Percentiles rank a stretch among this genome's conserved stretches.
These are phyloP conservation scores for Argyrosomus japonicus DNA, from an alignment of 2,113 vertebrate species.

Conservation along the genomic window DNA sequence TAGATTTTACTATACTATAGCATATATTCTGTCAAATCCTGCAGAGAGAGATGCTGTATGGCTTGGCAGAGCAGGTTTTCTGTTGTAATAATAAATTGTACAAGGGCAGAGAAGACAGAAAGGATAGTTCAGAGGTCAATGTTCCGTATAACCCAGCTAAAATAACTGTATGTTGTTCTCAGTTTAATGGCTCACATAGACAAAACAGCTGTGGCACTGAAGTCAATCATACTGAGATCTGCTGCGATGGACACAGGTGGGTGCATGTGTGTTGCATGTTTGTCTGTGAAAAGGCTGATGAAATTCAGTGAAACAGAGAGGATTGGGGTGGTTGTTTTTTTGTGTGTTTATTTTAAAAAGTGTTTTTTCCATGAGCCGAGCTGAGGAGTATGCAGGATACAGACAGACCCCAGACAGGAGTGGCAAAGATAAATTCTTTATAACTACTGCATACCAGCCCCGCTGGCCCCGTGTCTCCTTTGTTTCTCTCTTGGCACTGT, in stretches of 20 bases:
- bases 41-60: neutral
- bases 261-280: neutral
- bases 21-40: conserved; percentile 29
- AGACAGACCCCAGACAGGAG: neutral
- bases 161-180: conserved; percentile 17
- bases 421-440: neutral
- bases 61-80: conserved; percentile 18
- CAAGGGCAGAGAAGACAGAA: conserved; percentile 5
- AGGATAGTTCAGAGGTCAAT: neutral
- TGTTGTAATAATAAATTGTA: conserved; percentile 28
- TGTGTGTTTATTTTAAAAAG: neutral
- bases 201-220: conserved; percentile 32
- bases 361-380: too few species aligned
- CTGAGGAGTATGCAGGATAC: too few species aligned
- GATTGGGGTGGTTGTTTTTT: neutral
- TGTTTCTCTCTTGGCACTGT: neutral
- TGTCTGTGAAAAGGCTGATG: neutral
- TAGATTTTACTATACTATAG: neutral
- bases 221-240: conserved; percentile 12
- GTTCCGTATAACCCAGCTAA: conserved; percentile 11
- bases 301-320: neutral
- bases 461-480: fast-evolving
- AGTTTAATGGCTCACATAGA: neutral
- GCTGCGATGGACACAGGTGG: conserved; percentile 55
- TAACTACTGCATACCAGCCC: too few species aligned